Evolutionary conservation across 1,140 invertebrate genomes (phyloP).

Genomic region (Maconellicoccus hirsutus): DNA sequence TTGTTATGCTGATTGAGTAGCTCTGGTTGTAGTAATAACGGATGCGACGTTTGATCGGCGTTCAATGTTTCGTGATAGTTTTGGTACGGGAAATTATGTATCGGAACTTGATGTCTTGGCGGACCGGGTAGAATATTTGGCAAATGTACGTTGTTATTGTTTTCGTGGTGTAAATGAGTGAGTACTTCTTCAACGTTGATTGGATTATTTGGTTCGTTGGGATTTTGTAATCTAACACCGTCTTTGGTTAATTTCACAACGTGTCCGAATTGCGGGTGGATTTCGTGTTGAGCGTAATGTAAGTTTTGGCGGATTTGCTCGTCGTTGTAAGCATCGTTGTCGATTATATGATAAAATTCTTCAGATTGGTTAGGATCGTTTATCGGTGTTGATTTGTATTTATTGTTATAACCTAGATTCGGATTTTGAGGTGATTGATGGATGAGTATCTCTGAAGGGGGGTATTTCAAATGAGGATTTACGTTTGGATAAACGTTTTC

Average conservation of each 20-base stretch:
- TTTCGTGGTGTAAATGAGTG: slow-evolving; percentile 3
- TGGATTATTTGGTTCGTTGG: not conserved
- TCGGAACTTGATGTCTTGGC: not conserved
- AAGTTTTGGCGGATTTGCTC: slow-evolving; percentile 3
- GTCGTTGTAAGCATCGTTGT: slow-evolving; percentile 17
- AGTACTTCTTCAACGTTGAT: slow-evolving; percentile 2
- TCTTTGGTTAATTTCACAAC: not conserved
- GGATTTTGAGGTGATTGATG: not conserved
- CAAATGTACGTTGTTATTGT: slow-evolving; percentile 12
- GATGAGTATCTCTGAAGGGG: not conserved
- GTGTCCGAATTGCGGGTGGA: slow-evolving; percentile 6
- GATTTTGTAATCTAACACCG: not conserved
- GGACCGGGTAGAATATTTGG: not conserved
- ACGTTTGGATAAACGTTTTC: not conserved
- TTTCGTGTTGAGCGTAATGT: slow-evolving; percentile 6
- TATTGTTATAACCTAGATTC: not conserved
- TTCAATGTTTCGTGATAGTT: slow-evolving; percentile 17
- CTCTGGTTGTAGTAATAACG: slow-evolving; percentile 12
- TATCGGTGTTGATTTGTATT: not conserved
- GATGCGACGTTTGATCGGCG: slow-evolving; percentile 15
- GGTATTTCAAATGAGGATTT: slow-evolving; percentile 7
- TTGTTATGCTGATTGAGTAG: slow-evolving; percentile 2
- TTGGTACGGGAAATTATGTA: slow-evolving; percentile 13
- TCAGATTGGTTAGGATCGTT: not conserved
- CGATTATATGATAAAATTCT: slow-evolving; percentile 3